A percentile compares a stretch with the other conserved stretches of the same genome.
Conservation (phyloP, 2,797 vertebrate genomes). For the Perodicticus potto region DNA sequence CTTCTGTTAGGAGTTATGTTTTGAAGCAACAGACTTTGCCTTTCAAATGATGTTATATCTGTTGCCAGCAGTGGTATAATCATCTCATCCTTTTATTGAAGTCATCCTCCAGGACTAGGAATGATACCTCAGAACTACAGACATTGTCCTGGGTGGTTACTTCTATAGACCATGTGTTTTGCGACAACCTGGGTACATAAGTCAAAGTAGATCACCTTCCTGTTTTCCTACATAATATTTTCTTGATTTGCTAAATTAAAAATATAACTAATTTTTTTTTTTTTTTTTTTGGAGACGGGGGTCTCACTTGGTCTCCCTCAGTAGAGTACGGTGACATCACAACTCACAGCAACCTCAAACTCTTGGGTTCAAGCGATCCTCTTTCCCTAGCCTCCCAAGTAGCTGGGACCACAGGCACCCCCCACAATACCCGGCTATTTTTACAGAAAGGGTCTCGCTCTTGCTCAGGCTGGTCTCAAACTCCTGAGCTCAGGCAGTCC, state of each 20-base stretch:
- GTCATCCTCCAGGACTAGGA: neutral
- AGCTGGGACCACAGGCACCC: too few species aligned
- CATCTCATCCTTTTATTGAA: neutral
- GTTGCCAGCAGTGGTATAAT: neutral
- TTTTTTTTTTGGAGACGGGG: too few species aligned
- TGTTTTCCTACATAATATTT: slow-evolving; percentile 21
- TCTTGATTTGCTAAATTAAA: slow-evolving; percentile 59
- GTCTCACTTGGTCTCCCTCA: too few species aligned
- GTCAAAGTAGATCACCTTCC: neutral
- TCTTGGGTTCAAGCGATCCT: too few species aligned
- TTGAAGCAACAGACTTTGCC: neutral
- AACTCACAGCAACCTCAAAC: too few species aligned
- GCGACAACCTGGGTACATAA: neutral
- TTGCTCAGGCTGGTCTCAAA: too few species aligned
- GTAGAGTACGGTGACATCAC: too few species aligned
- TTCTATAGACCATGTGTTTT: neutral
- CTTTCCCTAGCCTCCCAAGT: too few species aligned
- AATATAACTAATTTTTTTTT: slow-evolving; percentile 22
- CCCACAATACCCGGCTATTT: too few species aligned
- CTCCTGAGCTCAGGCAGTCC: too few species aligned
- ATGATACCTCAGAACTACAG: neutral
- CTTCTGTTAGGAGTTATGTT: neutral
- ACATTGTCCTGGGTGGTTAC: neutral
- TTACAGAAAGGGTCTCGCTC: too few species aligned
- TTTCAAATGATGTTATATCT: neutral